phyloP scores from a whole-genome alignment of 2,113 vertebrate species.

The Petaurus breviceps region DNA sequence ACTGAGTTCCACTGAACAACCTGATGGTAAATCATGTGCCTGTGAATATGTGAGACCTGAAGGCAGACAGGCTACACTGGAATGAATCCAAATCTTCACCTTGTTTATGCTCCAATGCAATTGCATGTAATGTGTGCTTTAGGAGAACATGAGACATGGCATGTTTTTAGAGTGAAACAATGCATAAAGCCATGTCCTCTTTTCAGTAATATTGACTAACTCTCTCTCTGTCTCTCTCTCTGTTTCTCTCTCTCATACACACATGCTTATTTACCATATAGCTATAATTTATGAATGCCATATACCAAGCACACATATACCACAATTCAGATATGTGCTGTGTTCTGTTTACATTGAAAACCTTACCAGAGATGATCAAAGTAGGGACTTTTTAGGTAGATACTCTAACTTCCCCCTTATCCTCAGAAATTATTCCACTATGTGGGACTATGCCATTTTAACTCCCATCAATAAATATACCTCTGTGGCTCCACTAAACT shows the following conservation, averaged over 20 bases:
- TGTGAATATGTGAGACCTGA: slow-evolving; percentile 25
- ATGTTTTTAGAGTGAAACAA: background rate
- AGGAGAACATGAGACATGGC: background rate
- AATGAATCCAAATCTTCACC: background rate
- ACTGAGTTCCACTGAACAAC: slow-evolving; percentile 31
- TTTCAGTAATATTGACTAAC: background rate
- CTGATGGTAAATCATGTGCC: slow-evolving; percentile 47
- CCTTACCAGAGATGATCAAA: slow-evolving; percentile 34
- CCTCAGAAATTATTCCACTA: background rate
- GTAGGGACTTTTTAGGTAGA: slow-evolving; percentile 15
- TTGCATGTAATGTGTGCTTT: slow-evolving; percentile 9
- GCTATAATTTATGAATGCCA: background rate
- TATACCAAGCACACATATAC: background rate
- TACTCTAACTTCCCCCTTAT: background rate
- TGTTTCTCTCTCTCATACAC: background rate
- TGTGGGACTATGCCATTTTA: background rate
- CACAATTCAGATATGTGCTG: background rate
- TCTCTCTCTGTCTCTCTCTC: background rate
- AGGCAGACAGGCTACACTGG: slow-evolving; percentile 12
- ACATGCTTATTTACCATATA: background rate
- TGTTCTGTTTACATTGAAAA: slow-evolving; percentile 23
- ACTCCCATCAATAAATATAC: background rate
- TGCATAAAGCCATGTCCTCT: slow-evolving; percentile 33
- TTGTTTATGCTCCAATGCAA: slow-evolving; percentile 40
- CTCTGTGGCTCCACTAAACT: background rate